A percentile compares a stretch with the other conserved stretches of the same genome.
Evolutionary conservation across 2,797 vertebrate species (phyloP).

Genomic region (Mormyrops boulengeri): DNA sequence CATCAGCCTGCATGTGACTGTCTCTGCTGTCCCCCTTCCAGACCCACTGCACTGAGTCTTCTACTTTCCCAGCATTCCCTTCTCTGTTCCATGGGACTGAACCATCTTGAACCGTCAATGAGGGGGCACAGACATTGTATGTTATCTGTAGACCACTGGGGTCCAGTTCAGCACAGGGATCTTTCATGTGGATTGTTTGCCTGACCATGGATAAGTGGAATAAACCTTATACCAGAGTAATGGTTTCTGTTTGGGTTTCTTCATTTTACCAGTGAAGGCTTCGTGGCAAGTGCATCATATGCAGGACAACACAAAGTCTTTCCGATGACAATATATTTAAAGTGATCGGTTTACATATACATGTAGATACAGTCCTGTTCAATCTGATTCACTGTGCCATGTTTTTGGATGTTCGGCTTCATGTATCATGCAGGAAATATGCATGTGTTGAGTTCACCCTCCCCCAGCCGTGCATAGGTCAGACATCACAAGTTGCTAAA

Average conservation of each 20-base stretch:
- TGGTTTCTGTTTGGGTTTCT: background rate
- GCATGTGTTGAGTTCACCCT: background rate
- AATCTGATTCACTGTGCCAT: background rate
- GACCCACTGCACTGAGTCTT: slow-evolving; percentile 66
- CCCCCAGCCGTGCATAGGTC: background rate
- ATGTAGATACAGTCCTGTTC: background rate
- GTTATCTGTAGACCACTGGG: slow-evolving; percentile 37
- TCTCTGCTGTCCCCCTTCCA: slow-evolving; percentile 22
- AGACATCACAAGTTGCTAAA: background rate
- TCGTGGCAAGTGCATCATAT: background rate
- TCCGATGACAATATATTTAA: background rate
- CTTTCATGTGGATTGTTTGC: slow-evolving; percentile 53
- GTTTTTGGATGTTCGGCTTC: background rate
- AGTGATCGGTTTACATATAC: background rate
- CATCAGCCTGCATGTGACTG: background rate
- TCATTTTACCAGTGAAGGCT: background rate
- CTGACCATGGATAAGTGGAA: slow-evolving; percentile 59
- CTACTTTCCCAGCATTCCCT: slow-evolving; percentile 67
- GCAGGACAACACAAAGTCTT: background rate
- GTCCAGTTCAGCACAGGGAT: slow-evolving; percentile 44
- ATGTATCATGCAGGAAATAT: background rate
- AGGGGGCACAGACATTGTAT: slow-evolving; percentile 41
- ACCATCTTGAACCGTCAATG: slow-evolving; percentile 28
- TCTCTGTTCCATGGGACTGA: slow-evolving; percentile 59
- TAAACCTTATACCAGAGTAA: slow-evolving; percentile 49